These are phyloP conservation scores for Trematocara macrostoma DNA, from an alignment of 2,113 vertebrate species.

Conservation along the genomic window DNA sequence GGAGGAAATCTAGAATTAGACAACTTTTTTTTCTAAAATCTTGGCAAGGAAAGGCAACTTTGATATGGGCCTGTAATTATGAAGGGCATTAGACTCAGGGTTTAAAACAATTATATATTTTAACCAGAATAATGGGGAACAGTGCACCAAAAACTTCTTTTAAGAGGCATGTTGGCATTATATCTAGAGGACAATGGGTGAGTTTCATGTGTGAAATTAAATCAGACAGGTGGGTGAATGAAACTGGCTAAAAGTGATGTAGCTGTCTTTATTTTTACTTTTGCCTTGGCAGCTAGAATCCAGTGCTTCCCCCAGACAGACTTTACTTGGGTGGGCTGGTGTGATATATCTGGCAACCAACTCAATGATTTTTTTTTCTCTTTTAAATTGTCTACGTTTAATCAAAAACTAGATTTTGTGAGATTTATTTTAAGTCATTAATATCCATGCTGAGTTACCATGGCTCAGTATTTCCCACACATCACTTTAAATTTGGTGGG, in stretches of 20 bases:
- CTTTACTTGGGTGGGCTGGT: background rate
- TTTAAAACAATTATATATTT: background rate
- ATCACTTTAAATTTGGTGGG: background rate
- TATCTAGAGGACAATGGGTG: background rate
- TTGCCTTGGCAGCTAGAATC: background rate
- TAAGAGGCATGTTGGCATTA: background rate
- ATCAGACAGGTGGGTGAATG: background rate
- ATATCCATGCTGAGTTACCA: background rate
- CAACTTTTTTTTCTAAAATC: background rate
- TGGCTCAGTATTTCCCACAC: background rate
- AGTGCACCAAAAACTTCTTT: background rate
- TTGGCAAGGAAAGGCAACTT: background rate
- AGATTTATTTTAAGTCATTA: background rate
- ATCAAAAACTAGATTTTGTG: background rate
- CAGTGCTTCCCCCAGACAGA: background rate
- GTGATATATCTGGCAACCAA: background rate
- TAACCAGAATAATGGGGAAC: background rate
- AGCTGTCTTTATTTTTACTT: background rate
- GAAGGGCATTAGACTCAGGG: background rate
- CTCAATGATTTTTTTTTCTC: background rate
- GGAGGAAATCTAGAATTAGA: background rate
- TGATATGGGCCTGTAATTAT: background rate
- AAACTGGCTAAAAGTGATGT: background rate
- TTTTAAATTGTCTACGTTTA: background rate
- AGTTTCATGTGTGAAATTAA: background rate